Conservation (phyloP, 2,888 invertebrate genomes). For the Acanthosoma haemorrhoidale region DNA sequence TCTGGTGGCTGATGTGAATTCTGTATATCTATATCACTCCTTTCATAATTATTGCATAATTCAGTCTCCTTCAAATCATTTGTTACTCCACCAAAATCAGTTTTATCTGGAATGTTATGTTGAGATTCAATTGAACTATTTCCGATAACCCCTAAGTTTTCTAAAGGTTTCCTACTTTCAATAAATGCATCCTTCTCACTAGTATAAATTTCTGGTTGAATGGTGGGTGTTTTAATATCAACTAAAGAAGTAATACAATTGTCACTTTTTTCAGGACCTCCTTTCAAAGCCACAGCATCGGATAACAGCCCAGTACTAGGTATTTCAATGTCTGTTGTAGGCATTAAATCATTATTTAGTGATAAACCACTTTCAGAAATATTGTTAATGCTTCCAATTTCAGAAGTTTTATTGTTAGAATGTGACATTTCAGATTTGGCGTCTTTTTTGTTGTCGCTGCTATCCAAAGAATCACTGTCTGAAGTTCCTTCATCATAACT, state of each 20-base stretch:
- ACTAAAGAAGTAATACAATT: neutral
- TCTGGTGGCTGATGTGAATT: too few relatives aligned
- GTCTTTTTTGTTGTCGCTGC: slow-evolving; percentile 6
- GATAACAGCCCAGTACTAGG: neutral
- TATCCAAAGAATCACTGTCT: slow-evolving; percentile 18
- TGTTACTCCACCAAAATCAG: neutral
- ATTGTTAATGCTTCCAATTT: too few relatives aligned
- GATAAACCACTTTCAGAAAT: neutral
- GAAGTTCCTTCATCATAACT: slow-evolving; percentile 22
- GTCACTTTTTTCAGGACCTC: neutral
- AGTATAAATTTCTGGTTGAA: neutral
- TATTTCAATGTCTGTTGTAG: too few relatives aligned
- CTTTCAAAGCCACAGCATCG: neutral
- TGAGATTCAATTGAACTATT: slow-evolving; percentile 13
- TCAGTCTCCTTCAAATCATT: neutral
- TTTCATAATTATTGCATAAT: too few relatives aligned
- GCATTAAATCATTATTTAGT: too few relatives aligned
- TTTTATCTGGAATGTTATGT: slow-evolving; percentile 17
- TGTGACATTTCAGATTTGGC: neutral
- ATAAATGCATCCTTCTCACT: slow-evolving; percentile 5
- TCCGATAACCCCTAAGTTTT: neutral
- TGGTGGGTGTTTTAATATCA: neutral
- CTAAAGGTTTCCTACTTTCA: neutral
- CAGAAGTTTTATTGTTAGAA: neutral
- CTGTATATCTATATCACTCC: too few relatives aligned